Base-by-base conservation (phyloP, 1,140 invertebrate genomes). In the Adelges cooleyi region DNA sequence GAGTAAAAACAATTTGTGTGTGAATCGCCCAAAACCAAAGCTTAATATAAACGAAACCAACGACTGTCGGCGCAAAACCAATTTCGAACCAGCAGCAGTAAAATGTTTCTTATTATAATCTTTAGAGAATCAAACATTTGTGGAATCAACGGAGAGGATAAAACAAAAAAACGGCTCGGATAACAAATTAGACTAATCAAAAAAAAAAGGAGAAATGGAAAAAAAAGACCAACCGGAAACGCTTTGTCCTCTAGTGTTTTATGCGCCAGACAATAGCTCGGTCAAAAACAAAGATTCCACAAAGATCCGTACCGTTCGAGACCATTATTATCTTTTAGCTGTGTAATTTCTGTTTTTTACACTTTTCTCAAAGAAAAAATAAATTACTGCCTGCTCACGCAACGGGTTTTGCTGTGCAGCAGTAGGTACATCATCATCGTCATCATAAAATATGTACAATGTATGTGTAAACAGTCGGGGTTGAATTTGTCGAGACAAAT, bases 271-370 rank as follows among this genome's bases (percentile, higher is more conserved):
- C 54, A 59, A 59, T 22, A 59, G 54, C 54, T 29, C 27, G 27
- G 40, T 59, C 42, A 44, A 25, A 59, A 59, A 59, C 54, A 59
- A 59, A 46, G 54, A 56, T 56, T 56, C 40, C 53, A 56, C 23
- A 42, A 38, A 44, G 38, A 40, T 44, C 22, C 23, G 9, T 17
- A 23, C 54, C 25, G 29, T 27, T 59, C 38, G 3, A 29, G 23
- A 23, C 40, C 25, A 23, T 59, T 59, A 23, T 59, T 59, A 56
- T 59, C 54, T 23, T 59, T 33, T 46, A 17, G 54, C n/a, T 15
- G 27, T 42, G 46, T 59, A 46, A 27, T 44, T 56, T 46, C 11
- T 13, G 1, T 17, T 38, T 22, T 54, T 38, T 54, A 38, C 52
- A 13, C 29, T 44, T 46, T 25, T 59, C 23, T 59, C 20, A 15